These are phyloP conservation scores for Acrossocheilus fasciatus DNA, from an alignment of 2,797 vertebrate species.

Conservation along the genomic window DNA sequence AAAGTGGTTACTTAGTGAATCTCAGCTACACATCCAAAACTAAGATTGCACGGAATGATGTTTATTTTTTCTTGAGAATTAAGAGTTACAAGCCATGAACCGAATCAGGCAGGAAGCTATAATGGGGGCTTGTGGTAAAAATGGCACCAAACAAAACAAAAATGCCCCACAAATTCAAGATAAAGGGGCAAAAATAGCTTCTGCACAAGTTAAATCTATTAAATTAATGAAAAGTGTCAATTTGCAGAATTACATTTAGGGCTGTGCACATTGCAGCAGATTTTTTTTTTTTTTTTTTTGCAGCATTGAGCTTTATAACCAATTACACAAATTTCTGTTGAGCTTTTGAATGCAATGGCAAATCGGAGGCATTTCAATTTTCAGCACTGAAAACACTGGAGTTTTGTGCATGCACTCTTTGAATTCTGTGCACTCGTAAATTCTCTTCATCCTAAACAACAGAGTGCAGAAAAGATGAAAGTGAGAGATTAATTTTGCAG, in stretches of 20 bases:
- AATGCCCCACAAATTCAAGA: too few species aligned
- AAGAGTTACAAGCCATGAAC: neutral
- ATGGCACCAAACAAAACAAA: neutral
- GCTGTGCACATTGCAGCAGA: neutral
- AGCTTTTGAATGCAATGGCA: neutral
- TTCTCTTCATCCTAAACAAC: neutral
- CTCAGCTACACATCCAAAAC: too few species aligned
- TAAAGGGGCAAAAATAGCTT: too few species aligned
- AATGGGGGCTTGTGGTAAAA: neutral
- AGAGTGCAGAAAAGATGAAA: neutral
- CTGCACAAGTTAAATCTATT: neutral
- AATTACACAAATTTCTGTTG: too few species aligned
- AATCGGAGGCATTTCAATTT: neutral
- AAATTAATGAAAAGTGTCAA: neutral
- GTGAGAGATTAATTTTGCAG: neutral
- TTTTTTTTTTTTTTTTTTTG: too few species aligned
- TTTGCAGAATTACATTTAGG: neutral
- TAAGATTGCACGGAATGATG: too few species aligned
- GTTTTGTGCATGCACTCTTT: too few species aligned
- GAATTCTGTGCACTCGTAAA: too few species aligned
- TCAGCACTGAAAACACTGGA: too few species aligned
- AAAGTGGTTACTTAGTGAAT: too few species aligned
- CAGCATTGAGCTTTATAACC: neutral
- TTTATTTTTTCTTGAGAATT: neutral
- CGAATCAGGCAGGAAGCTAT: neutral